Base-by-base conservation (phyloP, 2,113 vertebrate genomes). In the human region DNA sequence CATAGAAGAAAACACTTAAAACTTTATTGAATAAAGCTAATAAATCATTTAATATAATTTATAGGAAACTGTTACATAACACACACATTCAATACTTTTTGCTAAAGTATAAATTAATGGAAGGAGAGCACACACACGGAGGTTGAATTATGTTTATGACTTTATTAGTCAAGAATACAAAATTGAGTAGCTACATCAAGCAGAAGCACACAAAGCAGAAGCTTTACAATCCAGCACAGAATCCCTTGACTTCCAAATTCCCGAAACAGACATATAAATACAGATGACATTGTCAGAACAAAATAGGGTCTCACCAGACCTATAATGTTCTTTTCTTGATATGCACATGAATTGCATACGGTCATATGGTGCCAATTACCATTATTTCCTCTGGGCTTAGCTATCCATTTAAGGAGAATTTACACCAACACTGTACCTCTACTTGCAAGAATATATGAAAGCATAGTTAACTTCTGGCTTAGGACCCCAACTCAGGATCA, bases 121-220 rank as follows among this genome's bases (percentile, higher is more conserved):
- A 93, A 76, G 88, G 55, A 85, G 6, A 90, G 12, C 17, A 50
- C 1, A 79, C 45, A 45, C 17, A 55, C 16, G 93, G 22, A 91
- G 17, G 40, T 86, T 66, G 48, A 13, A 17, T 55, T 89, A 72
- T 2, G 9, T 90, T 92, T 93, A 52, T 75, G 48, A 86, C 73
- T 95, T 93, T 94, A 95, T 92, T 96, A 89, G 16, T 83, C 79
- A 96, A 61, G 89, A 96, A 80, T 6, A 90, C 27, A 93, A 73
- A 86, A 40, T 4, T 73, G 55, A 30, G 35, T 59, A 50, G 35
- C 18, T 30, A 76, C 8, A 70, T 78, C 10, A 76, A 90, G 22
- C 10, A 92, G 57, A 68, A 92, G 11, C 40, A 93, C 6, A 83
- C 89, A 40, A 40, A 40, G 40, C 40, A 40, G 40, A 40, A 40